Evolutionary conservation across 2,797 vertebrate genomes (phyloP), one percentile per base, ranked within the genome.

Genomic region (Remorina albescens): DNA sequence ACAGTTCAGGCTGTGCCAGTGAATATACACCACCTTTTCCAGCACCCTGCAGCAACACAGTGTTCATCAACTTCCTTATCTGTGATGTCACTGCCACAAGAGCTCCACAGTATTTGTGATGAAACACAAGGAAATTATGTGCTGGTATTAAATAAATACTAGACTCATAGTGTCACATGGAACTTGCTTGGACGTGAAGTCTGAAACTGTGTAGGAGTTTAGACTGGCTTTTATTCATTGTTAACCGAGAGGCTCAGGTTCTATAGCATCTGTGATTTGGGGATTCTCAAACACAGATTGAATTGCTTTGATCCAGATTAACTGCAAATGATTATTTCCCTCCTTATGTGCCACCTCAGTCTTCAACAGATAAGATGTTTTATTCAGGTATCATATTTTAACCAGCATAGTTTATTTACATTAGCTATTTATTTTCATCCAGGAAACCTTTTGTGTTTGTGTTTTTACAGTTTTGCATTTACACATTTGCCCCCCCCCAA

Each of bases 1-100:
- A 80, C 63, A 80, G 30, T 47, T 67, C 57, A 51, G 56, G 67
- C 21, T 78, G 59, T 82, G 75, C 69, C 68, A 71, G 76, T 74
- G 76, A 89, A 81, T 73, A 80, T 65, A 62, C 67, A 76, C 56
- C 66, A 62, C 57, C 57, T 80, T 84, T 64, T 86, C 67, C 79
- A 71, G 74, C 46, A 56, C 79, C 86, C 84, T 61, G 74, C 77
- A 28, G 84, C 88, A 34, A 70, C 36, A 8, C 8, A 32, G 46
- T 47, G 8, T 68, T 39, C 59, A 74, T 82, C 78, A 49, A 83
- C 82, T 79, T 84, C 65, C 78, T 81, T 23, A 49, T 87, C 63
- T 74, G 78, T 79, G 80, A 82, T 85, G 84, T 83, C 78, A 86
- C 71, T 72, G 73, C 53, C 67, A 26, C 67, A 61, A 58, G 21